These are phyloP conservation scores for Zootoca vivipara DNA, from an alignment of 2,113 vertebrate species.

Conservation along the genomic window DNA sequence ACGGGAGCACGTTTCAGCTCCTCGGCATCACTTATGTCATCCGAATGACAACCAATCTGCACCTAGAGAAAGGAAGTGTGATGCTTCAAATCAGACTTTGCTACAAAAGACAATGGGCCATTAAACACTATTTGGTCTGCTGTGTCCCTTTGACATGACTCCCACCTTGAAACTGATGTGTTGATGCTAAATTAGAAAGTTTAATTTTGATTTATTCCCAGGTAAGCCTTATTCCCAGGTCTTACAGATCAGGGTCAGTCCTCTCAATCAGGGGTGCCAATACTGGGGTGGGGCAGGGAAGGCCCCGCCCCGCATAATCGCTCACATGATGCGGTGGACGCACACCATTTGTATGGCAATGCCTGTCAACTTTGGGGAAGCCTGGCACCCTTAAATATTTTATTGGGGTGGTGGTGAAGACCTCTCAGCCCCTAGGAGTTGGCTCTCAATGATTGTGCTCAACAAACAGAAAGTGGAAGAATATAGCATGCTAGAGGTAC, in stretches of 20 bases:
- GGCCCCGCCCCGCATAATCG: too few species aligned
- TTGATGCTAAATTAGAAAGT: neutral
- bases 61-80: slow-evolving; percentile 55
- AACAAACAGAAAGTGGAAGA: neutral
- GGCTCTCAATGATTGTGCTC: too few species aligned
- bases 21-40: slow-evolving; percentile 51
- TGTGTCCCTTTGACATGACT: neutral
- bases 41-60: slow-evolving; percentile 79
- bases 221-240: neutral
- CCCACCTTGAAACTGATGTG: neutral
- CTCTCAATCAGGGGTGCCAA: too few species aligned
- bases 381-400: too few species aligned
- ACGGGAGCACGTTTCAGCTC: slow-evolving; percentile 65
- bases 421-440: too few species aligned
- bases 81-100: too few species aligned
- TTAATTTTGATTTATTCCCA: neutral
- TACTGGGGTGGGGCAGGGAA: too few species aligned
- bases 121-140: neutral
- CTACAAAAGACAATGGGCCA: neutral
- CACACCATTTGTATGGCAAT: too few species aligned
- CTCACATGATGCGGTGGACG: too few species aligned
- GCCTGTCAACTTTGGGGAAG: too few species aligned
- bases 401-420: too few species aligned
- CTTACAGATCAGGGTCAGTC: neutral
- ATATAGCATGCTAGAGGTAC: neutral